phyloP scores from a whole-genome alignment of 2,888 invertebrate genomes.

The Ceraclea dissimilis region DNA sequence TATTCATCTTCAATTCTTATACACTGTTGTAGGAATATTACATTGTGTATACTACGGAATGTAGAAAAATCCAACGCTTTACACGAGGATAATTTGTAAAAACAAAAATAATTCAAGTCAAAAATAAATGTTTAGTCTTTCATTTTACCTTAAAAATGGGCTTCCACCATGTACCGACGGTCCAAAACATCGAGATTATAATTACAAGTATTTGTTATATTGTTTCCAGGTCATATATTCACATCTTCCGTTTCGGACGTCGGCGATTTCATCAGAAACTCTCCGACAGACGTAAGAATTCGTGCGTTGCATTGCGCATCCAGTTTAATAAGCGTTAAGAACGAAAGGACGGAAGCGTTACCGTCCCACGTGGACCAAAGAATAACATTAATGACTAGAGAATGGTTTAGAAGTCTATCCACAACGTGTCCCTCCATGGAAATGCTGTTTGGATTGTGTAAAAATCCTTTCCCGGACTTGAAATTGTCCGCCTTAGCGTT shows the following conservation, averaged over 20 bases:
- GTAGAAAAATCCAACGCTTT: too few relatives aligned
- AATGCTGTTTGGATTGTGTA: conserved; percentile 53
- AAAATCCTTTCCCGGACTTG: conserved; percentile 77
- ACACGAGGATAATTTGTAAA: too few relatives aligned
- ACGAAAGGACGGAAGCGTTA: conserved; percentile 36
- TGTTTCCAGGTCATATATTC: conserved; percentile 40
- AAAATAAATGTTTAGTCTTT: too few relatives aligned
- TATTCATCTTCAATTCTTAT: too few relatives aligned
- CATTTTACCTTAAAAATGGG: too few relatives aligned
- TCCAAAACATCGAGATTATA: too few relatives aligned
- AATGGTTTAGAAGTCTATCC: conserved; percentile 43
- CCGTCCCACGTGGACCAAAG: conserved; percentile 38
- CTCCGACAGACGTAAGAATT: conserved; percentile 59
- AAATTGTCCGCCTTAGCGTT: conserved; percentile 60
- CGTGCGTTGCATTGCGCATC: conserved; percentile 58
- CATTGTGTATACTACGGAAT: too few relatives aligned
- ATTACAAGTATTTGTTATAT: too few relatives aligned
- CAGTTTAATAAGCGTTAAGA: conserved; percentile 47
- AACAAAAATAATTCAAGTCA: too few relatives aligned
- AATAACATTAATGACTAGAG: conserved; percentile 44
- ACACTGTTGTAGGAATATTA: too few relatives aligned
- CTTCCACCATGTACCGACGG: too few relatives aligned
- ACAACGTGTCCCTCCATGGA: conserved; percentile 48
- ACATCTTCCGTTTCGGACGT: conserved; percentile 52
- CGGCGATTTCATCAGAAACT: conserved; percentile 49